Evolutionary conservation across 2,888 invertebrate species (phyloP).

Genomic region (Timema podura): DNA sequence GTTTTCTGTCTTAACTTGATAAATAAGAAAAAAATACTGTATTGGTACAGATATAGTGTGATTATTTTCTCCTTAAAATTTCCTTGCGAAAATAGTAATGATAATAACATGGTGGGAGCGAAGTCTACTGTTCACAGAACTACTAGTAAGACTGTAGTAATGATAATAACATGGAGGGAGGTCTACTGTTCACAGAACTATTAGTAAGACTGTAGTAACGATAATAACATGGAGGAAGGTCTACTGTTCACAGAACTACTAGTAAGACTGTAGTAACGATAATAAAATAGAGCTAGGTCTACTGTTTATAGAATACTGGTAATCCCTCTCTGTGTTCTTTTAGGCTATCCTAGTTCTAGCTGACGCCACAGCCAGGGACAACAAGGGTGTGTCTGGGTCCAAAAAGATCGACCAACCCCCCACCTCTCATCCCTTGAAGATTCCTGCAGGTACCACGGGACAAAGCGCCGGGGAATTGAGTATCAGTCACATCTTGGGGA

Average conservation of each 20-base stretch:
- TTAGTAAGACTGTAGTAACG: too few species aligned
- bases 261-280: too few species aligned
- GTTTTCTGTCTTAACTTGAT: too few species aligned
- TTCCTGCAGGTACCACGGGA: constrained; percentile 28
- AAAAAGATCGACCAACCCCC: constrained; percentile 48
- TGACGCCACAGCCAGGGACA: constrained; percentile 73
- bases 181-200: too few species aligned
- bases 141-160: too few species aligned
- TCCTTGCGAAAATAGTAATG: constrained; percentile 11
- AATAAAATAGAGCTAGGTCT: neutral
- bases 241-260: too few species aligned
- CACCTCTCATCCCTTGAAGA: constrained; percentile 37
- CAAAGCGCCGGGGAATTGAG: constrained; percentile 58
- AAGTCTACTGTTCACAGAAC: too few species aligned
- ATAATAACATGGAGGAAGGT: too few species aligned
- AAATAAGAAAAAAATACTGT: too few species aligned
- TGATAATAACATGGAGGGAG: too few species aligned
- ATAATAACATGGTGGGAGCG: neutral
- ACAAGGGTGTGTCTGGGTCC: constrained; percentile 57
- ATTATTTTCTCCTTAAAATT: too few species aligned
- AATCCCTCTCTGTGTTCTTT: constrained; percentile 31
- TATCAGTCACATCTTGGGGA: constrained; percentile 82
- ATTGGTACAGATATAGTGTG: too few species aligned
- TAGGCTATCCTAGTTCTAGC: constrained; percentile 61
- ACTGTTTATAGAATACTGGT: neutral